These are phyloP conservation scores for Otus scops DNA, from an alignment of 2,797 vertebrate genomes.

Conservation along the genomic window DNA sequence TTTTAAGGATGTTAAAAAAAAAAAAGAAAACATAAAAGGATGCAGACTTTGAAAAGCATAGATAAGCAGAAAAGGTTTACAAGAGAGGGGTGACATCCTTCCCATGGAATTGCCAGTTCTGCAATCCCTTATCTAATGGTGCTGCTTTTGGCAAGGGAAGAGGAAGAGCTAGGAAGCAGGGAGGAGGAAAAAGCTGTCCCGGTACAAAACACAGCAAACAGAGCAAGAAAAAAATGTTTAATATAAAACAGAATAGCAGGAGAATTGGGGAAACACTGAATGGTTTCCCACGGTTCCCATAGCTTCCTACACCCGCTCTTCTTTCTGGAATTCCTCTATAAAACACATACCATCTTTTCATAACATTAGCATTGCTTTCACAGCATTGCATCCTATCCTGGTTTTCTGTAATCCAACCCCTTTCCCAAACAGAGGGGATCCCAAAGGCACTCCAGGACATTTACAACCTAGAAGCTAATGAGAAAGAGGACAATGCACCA, in stretches of 20 bases:
- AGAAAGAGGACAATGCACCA: rapidly evolving
- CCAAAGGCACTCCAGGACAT: too few relatives aligned
- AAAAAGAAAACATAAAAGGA: not conserved
- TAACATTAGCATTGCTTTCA: rapidly evolving
- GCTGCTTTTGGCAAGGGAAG: not conserved
- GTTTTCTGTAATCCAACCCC: not conserved
- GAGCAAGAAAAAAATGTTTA: not conserved
- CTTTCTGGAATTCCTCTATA: not conserved
- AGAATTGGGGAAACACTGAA: not conserved
- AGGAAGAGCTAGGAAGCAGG: not conserved
- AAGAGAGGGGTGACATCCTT: not conserved
- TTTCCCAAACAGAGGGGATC: not conserved
- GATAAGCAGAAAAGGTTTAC: not conserved
- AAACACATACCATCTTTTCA: rapidly evolving
- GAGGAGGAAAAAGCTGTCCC: not conserved
- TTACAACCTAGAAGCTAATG: not conserved
- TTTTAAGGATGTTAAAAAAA: not conserved
- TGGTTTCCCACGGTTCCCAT: not conserved
- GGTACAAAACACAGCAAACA: not conserved
- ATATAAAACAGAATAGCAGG: not conserved
- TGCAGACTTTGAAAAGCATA: not conserved
- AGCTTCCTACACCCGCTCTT: not conserved
- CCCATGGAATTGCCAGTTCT: not conserved
- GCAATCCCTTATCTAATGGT: not conserved
- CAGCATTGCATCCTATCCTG: too few relatives aligned